Conservation (phyloP, 2,797 vertebrate genomes). For the Setipinna tenuifilis region DNA sequence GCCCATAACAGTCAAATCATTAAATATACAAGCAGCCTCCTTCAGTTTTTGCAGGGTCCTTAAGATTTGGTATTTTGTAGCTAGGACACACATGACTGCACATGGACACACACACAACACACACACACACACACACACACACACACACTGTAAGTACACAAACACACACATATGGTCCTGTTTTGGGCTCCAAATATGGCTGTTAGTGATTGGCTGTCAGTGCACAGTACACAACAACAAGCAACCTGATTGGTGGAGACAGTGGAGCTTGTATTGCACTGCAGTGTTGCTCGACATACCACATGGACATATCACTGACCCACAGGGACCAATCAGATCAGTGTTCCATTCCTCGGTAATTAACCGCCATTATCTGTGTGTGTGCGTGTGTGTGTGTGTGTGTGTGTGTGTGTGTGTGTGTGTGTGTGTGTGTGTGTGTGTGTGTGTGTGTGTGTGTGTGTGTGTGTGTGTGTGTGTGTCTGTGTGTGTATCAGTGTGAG, state of each 20-base stretch:
- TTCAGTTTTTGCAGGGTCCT: not conserved
- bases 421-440: not conserved
- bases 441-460: not conserved
- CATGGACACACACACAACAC: not conserved
- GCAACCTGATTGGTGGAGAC: not conserved
- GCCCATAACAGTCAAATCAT: conserved; percentile 1
- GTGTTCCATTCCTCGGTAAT: conserved; percentile 61
- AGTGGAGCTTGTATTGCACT: not conserved
- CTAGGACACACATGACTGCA: not conserved
- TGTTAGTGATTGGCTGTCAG: conserved; percentile 35
- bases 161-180: not conserved
- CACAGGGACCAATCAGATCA: conserved; percentile 49
- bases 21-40: conserved; percentile 3
- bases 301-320: conserved; percentile 55
- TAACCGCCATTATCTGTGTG: conserved; percentile 57
- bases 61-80: not conserved
- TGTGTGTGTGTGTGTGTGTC: not conserved
- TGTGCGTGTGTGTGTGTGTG: conserved; percentile 29
- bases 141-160: not conserved
- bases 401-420: not conserved
- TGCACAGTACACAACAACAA: not conserved
- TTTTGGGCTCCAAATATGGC: conserved; percentile 42
- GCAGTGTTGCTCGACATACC: conserved; percentile 45
- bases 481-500: not conserved
- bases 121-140: not conserved